A percentile compares a stretch with the other conserved stretches of the same genome.
Evolutionary conservation across 2,797 vertebrate species (phyloP).

Genomic region (Enteromius radiatus): DNA sequence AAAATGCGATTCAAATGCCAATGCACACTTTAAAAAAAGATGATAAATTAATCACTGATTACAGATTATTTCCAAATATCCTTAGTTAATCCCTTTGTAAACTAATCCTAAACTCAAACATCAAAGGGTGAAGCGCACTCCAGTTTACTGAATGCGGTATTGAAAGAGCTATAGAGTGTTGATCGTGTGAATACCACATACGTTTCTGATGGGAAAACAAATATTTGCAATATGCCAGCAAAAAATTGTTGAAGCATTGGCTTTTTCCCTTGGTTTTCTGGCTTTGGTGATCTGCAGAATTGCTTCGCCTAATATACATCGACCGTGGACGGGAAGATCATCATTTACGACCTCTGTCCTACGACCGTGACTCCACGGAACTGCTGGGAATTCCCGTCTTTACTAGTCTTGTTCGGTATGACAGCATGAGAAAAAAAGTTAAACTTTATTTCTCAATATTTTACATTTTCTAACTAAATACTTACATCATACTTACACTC

Average conservation of each 20-base stretch:
- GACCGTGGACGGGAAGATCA: slow-evolving; percentile 82
- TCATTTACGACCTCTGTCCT: slow-evolving; percentile 86
- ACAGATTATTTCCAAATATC: background rate
- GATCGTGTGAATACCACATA: slow-evolving; percentile 24
- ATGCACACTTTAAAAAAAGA: background rate
- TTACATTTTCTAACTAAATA: no score
- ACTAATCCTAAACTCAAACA: background rate
- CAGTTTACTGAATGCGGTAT: background rate
- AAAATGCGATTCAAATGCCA: no score
- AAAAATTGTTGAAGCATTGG: slow-evolving; percentile 78
- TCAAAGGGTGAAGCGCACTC: background rate
- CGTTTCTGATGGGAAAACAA: no score
- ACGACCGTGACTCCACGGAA: slow-evolving; percentile 84
- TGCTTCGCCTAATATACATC: slow-evolving; percentile 86
- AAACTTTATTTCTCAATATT: background rate
- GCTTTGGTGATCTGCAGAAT: slow-evolving; percentile 81
- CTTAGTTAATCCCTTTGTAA: background rate
- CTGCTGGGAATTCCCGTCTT: slow-evolving; percentile 81
- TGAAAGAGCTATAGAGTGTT: background rate
- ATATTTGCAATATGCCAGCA: slow-evolving; percentile 39
- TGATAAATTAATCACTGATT: background rate
- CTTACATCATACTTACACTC: no score
- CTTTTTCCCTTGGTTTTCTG: slow-evolving; percentile 77
- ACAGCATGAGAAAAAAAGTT: background rate
- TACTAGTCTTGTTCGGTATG: slow-evolving; percentile 63